Evolutionary conservation across 2,113 vertebrate species (phyloP).

Genomic region (Catagonus wagneri): DNA sequence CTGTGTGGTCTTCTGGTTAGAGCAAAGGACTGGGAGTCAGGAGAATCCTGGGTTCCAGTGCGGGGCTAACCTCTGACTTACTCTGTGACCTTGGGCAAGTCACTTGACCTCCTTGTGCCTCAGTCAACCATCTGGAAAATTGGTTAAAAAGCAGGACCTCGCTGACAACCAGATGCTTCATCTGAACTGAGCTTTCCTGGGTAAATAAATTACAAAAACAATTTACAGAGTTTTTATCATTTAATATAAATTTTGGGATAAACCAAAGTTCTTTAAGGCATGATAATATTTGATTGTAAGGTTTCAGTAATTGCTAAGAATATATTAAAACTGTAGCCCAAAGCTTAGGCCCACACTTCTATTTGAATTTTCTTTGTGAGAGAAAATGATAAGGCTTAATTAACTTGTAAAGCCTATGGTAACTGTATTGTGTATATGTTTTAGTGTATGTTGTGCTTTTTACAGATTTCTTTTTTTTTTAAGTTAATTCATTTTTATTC

Average conservation of each 20-base stretch:
- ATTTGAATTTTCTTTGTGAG: slow-evolving; percentile 38
- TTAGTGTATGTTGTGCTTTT: not conserved
- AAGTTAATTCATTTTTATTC: slow-evolving; percentile 52
- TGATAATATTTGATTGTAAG: slow-evolving; percentile 2
- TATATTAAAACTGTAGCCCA: slow-evolving; percentile 9
- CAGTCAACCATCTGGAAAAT: slow-evolving; percentile 45
- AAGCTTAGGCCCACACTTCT: slow-evolving; percentile 45
- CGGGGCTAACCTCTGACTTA: slow-evolving; percentile 65
- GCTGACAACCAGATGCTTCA: slow-evolving; percentile 29
- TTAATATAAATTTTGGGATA: slow-evolving; percentile 67
- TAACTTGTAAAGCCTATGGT: not conserved
- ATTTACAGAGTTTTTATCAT: slow-evolving; percentile 61
- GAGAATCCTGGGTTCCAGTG: slow-evolving; percentile 61
- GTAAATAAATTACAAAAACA: slow-evolving; percentile 72
- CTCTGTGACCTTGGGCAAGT: slow-evolving; percentile 65
- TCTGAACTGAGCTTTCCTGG: slow-evolving; percentile 69
- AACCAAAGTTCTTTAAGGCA: slow-evolving; percentile 61
- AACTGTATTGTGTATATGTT: not conserved
- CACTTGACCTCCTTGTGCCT: slow-evolving; percentile 4
- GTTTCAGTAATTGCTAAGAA: not conserved
- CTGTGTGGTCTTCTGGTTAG: slow-evolving; percentile 31
- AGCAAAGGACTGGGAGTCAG: slow-evolving; percentile 52
- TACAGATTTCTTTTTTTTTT: not conserved
- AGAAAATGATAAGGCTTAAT: slow-evolving; percentile 40
- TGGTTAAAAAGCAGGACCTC: slow-evolving; percentile 64